Evolutionary conservation across 2,888 invertebrate species (phyloP).

Genomic region (Pseudoips prasinana): DNA sequence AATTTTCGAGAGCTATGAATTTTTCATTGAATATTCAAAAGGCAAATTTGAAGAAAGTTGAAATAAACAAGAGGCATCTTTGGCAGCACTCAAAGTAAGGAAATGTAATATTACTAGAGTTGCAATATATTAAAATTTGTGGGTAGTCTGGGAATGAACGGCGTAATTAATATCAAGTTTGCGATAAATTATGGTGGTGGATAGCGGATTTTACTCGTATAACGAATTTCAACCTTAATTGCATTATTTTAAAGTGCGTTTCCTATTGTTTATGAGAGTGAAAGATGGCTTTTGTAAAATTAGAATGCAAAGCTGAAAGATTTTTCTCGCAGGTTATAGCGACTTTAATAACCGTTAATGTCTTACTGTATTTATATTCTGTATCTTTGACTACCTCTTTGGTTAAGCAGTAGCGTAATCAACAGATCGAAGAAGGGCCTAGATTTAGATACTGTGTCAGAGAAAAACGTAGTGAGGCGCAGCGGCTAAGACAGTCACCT

Average conservation of each 20-base stretch:
- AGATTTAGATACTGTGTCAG: too few relatives aligned
- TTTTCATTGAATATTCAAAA: conserved; percentile 17
- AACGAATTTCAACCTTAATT: conserved; percentile 41
- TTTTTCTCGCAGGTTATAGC: conserved; percentile 30
- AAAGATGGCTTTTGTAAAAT: conserved; percentile 10
- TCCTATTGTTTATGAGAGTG: conserved; percentile 9
- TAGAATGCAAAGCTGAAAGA: conserved; percentile 37
- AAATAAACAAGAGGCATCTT: conserved; percentile 21
- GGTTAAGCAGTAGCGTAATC: too few relatives aligned
- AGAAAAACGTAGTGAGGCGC: too few relatives aligned
- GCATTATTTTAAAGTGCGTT: conserved; percentile 9
- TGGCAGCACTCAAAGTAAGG: conserved; percentile 10
- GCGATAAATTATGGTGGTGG: conserved; percentile 55
- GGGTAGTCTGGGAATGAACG: conserved; percentile 51
- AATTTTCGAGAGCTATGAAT: conserved; percentile 2
- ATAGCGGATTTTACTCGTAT: conserved; percentile 10
- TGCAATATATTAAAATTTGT: conserved; percentile 63
- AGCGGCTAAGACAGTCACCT: too few relatives aligned
- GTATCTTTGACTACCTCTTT: too few relatives aligned
- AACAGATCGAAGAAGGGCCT: too few relatives aligned
- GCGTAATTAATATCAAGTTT: conserved; percentile 77
- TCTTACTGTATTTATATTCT: too few relatives aligned
- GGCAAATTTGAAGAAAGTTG: conserved; percentile 18
- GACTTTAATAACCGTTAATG: conserved; percentile 16
- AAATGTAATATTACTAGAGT: conserved; percentile 34